These are phyloP conservation scores for Xerus inauris DNA, from an alignment of 2,113 vertebrate species.

Conservation along the genomic window DNA sequence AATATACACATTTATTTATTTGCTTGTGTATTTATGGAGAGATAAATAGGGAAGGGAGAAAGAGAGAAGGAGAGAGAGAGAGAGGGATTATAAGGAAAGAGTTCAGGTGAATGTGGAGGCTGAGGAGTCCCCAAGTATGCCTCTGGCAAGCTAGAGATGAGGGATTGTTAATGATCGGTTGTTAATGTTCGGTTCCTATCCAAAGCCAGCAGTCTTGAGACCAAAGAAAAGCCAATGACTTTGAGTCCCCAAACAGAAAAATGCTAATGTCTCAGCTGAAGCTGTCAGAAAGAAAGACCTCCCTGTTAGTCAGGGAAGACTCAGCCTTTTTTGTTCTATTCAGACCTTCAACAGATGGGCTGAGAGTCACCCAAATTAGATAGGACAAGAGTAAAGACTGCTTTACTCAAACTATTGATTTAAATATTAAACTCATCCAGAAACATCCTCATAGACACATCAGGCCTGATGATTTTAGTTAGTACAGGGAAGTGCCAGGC, in stretches of 20 bases:
- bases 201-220: neutral
- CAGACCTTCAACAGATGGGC: neutral
- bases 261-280: no score
- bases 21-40: neutral
- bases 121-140: neutral
- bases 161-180: neutral
- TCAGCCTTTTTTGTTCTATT: neutral
- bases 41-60: neutral
- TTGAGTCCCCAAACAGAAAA: neutral
- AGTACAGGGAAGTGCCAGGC: neutral
- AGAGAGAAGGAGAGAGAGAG: neutral
- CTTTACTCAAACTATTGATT: neutral
- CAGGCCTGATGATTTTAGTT: neutral
- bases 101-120: neutral
- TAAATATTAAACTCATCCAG: neutral
- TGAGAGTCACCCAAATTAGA: neutral
- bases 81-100: neutral
- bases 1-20: neutral
- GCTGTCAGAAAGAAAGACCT: neutral
- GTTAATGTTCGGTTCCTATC: neutral
- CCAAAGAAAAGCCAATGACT: neutral
- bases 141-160: neutral
- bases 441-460: neutral
- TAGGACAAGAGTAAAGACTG: neutral
- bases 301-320: neutral